These are phyloP conservation scores for Ceuthmochares aereus DNA, from an alignment of 2,113 vertebrate genomes.

Conservation along the genomic window DNA sequence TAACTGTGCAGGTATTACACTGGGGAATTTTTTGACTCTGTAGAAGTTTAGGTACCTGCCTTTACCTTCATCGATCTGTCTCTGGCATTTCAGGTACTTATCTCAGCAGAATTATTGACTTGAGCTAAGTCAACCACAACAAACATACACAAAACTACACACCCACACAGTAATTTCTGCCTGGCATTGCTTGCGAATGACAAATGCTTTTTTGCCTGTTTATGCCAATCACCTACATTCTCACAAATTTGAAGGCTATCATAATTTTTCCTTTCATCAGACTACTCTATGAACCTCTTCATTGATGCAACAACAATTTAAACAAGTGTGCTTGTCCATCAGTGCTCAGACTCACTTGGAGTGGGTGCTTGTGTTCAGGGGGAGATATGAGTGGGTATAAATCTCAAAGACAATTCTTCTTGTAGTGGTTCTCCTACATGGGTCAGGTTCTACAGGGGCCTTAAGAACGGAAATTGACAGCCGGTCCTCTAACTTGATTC, in stretches of 20 bases:
- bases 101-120: conserved; percentile 21
- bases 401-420: not conserved
- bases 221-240: not conserved
- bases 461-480: not conserved
- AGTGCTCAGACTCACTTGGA: not conserved
- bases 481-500: not conserved
- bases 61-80: not conserved
- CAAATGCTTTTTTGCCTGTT: conserved; percentile 1
- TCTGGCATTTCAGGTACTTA: not conserved
- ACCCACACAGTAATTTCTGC: not conserved
- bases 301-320: not conserved
- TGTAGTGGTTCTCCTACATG: not conserved
- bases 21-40: rapidly evolving
- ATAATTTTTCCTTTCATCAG: not conserved
- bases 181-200: rapidly evolving
- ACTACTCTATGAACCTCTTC: not conserved
- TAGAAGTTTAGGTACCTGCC: not conserved
- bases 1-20: not conserved
- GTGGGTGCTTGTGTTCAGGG: not conserved
- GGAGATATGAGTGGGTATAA: not conserved
- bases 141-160: not conserved
- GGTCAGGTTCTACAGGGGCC: not conserved
- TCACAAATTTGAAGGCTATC: not conserved
- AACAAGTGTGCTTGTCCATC: not conserved
- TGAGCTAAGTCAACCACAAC: not conserved